These are phyloP conservation scores for Aix galericulata DNA, from an alignment of 2,113 vertebrate species.

Conservation along the genomic window DNA sequence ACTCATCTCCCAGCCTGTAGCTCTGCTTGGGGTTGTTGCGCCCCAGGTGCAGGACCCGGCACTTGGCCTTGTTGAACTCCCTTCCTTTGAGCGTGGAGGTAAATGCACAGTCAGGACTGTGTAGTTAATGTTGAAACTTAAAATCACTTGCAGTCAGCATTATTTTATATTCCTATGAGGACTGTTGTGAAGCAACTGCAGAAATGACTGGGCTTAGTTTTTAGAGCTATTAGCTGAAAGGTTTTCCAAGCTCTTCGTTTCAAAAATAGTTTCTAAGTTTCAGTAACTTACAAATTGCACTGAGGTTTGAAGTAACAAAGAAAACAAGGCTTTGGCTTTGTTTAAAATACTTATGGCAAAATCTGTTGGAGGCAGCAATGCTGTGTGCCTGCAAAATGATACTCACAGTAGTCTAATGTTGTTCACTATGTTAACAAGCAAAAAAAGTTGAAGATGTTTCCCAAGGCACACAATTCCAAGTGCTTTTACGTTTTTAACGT, in stretches of 20 bases:
- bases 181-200: not conserved
- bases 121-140: not conserved
- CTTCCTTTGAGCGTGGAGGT: not conserved
- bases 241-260: not conserved
- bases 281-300: not conserved
- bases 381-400: not conserved
- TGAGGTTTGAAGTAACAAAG: not conserved
- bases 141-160: not conserved
- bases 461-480: not conserved
- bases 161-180: not conserved
- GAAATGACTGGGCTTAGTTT: not conserved
- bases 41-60: too few species aligned
- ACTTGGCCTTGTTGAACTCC: not conserved
- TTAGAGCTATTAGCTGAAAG: not conserved
- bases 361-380: not conserved
- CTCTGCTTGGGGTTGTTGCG: too few species aligned
- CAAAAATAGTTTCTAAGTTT: not conserved
- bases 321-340: not conserved
- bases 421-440: not conserved
- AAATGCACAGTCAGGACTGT: not conserved
- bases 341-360: not conserved
- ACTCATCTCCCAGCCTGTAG: too few species aligned
- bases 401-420: not conserved
- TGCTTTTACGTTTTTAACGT: not conserved
- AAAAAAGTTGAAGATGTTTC: not conserved